These are phyloP conservation scores for Zhengitettix transpicula DNA, from an alignment of 2,888 invertebrate species.

Conservation along the genomic window DNA sequence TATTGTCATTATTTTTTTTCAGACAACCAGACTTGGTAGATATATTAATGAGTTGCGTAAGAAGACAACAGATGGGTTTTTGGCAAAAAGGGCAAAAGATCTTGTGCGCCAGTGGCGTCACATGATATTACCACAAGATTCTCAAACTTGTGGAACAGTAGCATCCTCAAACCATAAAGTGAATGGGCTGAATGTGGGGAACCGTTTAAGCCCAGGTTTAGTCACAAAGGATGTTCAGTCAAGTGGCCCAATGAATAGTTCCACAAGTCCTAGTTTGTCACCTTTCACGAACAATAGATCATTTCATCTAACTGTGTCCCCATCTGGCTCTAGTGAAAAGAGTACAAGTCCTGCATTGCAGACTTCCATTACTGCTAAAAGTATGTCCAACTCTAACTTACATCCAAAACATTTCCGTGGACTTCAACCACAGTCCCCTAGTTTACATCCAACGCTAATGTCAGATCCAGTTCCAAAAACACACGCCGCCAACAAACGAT, in stretches of 20 bases:
- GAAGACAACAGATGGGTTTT: constrained; percentile 64
- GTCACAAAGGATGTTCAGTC: not conserved
- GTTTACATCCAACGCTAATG: not conserved
- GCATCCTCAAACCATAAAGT: constrained; percentile 16
- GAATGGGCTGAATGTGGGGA: constrained; percentile 23
- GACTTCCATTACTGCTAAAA: not conserved
- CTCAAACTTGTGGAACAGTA: constrained; percentile 15
- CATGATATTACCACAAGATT: constrained; percentile 47
- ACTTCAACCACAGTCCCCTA: not conserved
- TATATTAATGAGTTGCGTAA: constrained; percentile 82
- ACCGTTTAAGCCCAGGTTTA: constrained; percentile 17
- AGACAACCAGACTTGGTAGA: constrained; percentile 89
- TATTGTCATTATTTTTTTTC: constrained; percentile 12
- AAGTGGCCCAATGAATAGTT: too few relatives aligned
- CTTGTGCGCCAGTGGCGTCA: constrained; percentile 86
- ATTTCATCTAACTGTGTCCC: not conserved
- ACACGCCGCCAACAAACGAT: constrained; percentile 34
- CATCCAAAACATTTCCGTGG: not conserved
- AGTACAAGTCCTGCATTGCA: constrained; percentile 10
- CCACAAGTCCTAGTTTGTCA: not conserved
- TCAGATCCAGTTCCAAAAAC: constrained; percentile 30
- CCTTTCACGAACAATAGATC: not conserved
- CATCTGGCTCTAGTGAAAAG: constrained; percentile 8
- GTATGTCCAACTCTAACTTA: not conserved
- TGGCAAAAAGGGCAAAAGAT: constrained; percentile 81